A percentile compares a stretch with the other conserved stretches of the same genome.
These are phyloP conservation scores for Busseola fusca DNA, from an alignment of 2,888 invertebrate species.

Conservation along the genomic window DNA sequence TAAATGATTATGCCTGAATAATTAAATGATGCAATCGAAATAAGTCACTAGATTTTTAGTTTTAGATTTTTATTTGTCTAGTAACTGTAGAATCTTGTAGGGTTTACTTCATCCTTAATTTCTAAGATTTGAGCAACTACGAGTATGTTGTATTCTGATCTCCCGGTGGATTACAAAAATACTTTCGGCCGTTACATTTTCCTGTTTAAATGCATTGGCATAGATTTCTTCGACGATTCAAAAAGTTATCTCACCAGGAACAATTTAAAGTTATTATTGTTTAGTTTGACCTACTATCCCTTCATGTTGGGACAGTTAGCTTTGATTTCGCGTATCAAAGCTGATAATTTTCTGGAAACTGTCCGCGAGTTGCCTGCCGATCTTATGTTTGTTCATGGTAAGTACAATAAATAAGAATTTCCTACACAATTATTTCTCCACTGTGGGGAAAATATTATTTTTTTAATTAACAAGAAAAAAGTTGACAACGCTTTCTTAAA, in stretches of 20 bases:
- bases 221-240: slow-evolving; percentile 54
- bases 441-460: too few species aligned
- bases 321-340: slow-evolving; percentile 46
- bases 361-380: slow-evolving; percentile 52
- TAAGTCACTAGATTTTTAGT: neutral
- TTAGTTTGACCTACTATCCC: slow-evolving; percentile 47
- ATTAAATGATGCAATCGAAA: slow-evolving; percentile 23
- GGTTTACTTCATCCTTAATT: slow-evolving; percentile 11
- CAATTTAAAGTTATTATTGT: slow-evolving; percentile 45
- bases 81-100: neutral
- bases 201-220: slow-evolving; percentile 53
- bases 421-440: neutral
- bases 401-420: slow-evolving; percentile 18
- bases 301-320: slow-evolving; percentile 43
- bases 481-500: too few species aligned
- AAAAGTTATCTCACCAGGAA: slow-evolving; percentile 19
- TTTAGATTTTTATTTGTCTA: slow-evolving; percentile 17
- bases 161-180: slow-evolving; percentile 53
- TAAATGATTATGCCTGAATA: slow-evolving; percentile 21
- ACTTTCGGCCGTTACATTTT: slow-evolving; percentile 47
- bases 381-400: slow-evolving; percentile 57
- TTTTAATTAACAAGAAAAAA: too few species aligned
- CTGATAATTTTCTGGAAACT: slow-evolving; percentile 58
- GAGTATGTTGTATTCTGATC: slow-evolving; percentile 34
- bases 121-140: neutral